Evolutionary conservation across 2,113 vertebrate genomes (phyloP).

Genomic region (Hyla sarda): DNA sequence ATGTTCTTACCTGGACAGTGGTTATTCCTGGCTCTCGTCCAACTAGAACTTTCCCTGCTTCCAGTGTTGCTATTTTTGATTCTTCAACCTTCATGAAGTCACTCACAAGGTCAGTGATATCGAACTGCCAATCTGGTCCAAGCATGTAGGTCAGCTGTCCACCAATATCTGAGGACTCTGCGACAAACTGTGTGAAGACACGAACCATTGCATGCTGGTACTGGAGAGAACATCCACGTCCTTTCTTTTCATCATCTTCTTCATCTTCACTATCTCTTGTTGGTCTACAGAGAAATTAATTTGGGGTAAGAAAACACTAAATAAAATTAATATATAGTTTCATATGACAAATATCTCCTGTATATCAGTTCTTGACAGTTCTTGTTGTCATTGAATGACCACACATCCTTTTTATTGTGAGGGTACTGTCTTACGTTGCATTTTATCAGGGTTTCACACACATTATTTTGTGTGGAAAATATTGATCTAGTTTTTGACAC

Average conservation of each 20-base stretch:
- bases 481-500: too few species aligned
- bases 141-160: constrained; percentile 88
- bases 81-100: constrained; percentile 95
- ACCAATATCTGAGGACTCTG: constrained; percentile 78
- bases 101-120: constrained; percentile 90
- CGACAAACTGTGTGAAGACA: constrained; percentile 93
- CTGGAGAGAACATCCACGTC: constrained; percentile 91
- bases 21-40: constrained; percentile 91
- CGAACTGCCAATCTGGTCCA: constrained; percentile 92
- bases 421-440: too few species aligned
- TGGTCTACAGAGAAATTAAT: constrained; percentile 75
- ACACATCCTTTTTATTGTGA: too few species aligned
- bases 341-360: neutral
- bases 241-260: constrained; percentile 92
- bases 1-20: constrained; percentile 83
- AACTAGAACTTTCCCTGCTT: constrained; percentile 84
- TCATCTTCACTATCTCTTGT: constrained; percentile 96
- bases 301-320: neutral
- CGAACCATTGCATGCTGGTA: constrained; percentile 92
- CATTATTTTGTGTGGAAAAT: too few species aligned
- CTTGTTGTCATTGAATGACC: too few species aligned
- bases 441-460: too few species aligned
- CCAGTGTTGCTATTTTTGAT: constrained; percentile 81
- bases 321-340: neutral
- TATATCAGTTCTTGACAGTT: neutral